A percentile compares a stretch with the other conserved stretches of the same genome.
These are phyloP conservation scores for Proteles cristata DNA, from an alignment of 2,113 vertebrate species.

Conservation along the genomic window DNA sequence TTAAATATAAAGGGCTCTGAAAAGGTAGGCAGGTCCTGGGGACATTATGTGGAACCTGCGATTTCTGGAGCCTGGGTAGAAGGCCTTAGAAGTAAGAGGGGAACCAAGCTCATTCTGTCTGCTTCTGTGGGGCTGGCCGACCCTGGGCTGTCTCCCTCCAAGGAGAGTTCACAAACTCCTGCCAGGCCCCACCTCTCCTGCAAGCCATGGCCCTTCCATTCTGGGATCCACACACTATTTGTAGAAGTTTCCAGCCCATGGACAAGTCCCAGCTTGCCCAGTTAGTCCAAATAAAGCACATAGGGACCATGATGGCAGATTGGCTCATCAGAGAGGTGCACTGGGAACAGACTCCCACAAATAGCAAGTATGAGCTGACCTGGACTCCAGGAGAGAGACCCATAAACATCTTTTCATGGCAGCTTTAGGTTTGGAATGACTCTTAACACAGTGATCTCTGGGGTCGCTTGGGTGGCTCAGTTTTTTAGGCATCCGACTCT, in stretches of 20 bases:
- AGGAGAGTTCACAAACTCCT: neutral
- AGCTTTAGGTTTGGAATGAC: neutral
- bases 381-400: neutral
- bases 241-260: conserved; percentile 33
- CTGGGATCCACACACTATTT: conserved; percentile 76
- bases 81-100: neutral
- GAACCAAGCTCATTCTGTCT: neutral
- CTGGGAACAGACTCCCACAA: conserved; percentile 18
- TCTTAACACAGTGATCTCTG: neutral
- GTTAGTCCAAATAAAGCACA: conserved; percentile 75
- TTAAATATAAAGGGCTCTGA: neutral
- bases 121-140: neutral
- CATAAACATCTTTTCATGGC: neutral
- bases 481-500: too few species aligned
- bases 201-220: conserved; percentile 52
- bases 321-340: neutral
- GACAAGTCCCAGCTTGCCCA: conserved; percentile 74
- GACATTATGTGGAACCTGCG: too few species aligned
- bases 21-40: neutral
- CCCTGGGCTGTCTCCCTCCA: neutral
- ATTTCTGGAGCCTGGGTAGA: neutral
- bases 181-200: conserved; percentile 30
- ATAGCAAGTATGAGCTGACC: neutral
- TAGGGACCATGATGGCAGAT: neutral
- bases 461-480: too few species aligned